Evolutionary conservation across 2,888 invertebrate species (phyloP).

Genomic region (Imbricaverruca yamaguchii): DNA sequence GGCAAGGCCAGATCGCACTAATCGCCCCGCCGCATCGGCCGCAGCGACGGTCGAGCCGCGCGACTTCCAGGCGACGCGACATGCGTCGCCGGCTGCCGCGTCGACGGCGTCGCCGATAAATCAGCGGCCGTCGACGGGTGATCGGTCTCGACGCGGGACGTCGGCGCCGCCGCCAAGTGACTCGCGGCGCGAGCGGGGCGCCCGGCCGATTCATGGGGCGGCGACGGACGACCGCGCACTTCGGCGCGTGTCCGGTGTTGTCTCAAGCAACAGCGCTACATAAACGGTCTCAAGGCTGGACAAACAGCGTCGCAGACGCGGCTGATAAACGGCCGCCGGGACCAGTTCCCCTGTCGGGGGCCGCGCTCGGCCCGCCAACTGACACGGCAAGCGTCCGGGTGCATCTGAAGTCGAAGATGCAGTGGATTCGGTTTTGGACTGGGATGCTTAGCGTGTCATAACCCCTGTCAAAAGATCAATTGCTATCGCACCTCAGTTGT

Average conservation of each 20-base stretch:
- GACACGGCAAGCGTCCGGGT: no score
- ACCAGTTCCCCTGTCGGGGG: no score
- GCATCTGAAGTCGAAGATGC: no score
- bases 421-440: no score
- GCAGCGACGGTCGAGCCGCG: no score
- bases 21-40: no score
- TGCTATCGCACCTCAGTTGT: no score
- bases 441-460: no score
- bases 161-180: slow-evolving; percentile 4
- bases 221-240: neutral
- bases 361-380: neutral
- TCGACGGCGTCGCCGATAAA: neutral
- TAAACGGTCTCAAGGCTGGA: neutral
- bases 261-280: neutral
- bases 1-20: no score
- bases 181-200: neutral
- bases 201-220: neutral
- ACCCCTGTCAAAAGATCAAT: no score
- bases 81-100: no score
- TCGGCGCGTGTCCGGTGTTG: neutral
- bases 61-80: no score
- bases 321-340: neutral
- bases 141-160: neutral
- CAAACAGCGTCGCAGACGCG: neutral
- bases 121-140: neutral